Evolutionary conservation across 1,140 invertebrate species (phyloP), one percentile per base, ranked within the genome.

Genomic region (Colletes gigas): DNA sequence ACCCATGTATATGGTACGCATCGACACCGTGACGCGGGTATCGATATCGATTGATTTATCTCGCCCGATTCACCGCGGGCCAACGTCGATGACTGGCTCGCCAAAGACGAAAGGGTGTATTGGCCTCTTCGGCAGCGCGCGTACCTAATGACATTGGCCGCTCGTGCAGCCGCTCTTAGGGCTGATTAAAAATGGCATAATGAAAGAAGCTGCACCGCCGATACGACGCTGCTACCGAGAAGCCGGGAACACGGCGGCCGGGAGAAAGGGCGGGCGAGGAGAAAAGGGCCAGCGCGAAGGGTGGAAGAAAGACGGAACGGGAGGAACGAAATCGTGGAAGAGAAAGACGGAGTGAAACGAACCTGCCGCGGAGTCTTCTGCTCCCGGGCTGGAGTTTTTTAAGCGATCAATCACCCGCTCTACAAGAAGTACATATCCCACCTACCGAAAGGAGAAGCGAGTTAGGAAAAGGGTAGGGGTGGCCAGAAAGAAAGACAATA

Each of bases 181-280:
- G 69, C 88, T 89, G 90, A 91, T 91, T 91, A 92, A 91, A 92
- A 92, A 91, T 91, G 90, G 90, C 90, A 91, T 92, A 92, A 92
- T 90, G 89, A 89, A 90, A 91, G 88, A 89, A 90, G 89, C 87
- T 79, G 74, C 84, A 66, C 62, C 82, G 62, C 66, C 54, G 71
- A 70, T 74, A 84, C 82, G 86, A 88, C 87, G 88, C 19, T 65
- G 89, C 89, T 88, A 88, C 87, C 82, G 79, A 86, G 84, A 88
- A 87, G 71, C 70, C 60, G 69, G 82, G 77, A 72, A 19, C n/a
- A 1, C 8, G 57, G 19, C 19, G n/a, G 59, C 1, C 72, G 41
- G 30, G 70, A 55, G 68, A 14, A 59, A 80, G 72, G 41, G 60
- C 3, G 67, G 19, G 39, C 17, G 30, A 68, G 60, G 41, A 60